phyloP scores from a whole-genome alignment of 2,113 vertebrate genomes.

The Bagarius yarrelli region DNA sequence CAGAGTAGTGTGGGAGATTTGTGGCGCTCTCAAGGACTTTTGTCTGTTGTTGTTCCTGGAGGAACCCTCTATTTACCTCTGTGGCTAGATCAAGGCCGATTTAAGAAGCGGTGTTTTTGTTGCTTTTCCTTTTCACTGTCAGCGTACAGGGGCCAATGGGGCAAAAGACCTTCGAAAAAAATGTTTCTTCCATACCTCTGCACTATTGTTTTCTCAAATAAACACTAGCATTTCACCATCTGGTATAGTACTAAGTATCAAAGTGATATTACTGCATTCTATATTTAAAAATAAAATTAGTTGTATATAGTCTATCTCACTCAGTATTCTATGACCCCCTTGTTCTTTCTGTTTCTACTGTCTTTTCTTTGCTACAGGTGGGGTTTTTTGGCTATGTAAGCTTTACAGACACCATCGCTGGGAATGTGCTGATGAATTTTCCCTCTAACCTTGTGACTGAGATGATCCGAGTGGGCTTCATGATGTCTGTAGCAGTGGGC shows the following conservation, averaged over 20 bases:
- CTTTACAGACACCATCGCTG: constrained; percentile 88
- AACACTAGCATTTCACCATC: constrained; percentile 43
- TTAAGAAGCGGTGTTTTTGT: constrained; percentile 34
- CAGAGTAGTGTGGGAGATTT: constrained; percentile 43
- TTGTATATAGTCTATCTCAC: not conserved
- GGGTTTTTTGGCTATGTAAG: constrained; percentile 98
- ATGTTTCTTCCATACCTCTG: constrained; percentile 32
- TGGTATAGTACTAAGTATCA: constrained; percentile 38
- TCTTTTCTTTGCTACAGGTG: constrained; percentile 71
- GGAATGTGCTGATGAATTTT: constrained; percentile 96
- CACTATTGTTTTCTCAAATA: constrained; percentile 31
- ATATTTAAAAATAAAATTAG: not conserved
- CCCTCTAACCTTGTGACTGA: constrained; percentile 95
- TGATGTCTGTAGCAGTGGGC: constrained; percentile 96
- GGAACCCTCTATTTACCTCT: constrained; percentile 50
- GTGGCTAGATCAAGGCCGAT: constrained; percentile 51
- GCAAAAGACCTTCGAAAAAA: constrained; percentile 42
- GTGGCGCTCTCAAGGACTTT: constrained; percentile 51
- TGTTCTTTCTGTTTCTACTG: not conserved
- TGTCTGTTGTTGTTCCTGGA: constrained; percentile 48
- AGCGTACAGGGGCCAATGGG: constrained; percentile 31
- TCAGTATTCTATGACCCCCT: not conserved
- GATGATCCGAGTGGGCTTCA: constrained; percentile 92
- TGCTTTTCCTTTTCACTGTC: constrained; percentile 44
- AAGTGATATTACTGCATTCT: not conserved